Base-by-base conservation (phyloP, 2,797 vertebrate species). In the Girardinus metallicus region DNA sequence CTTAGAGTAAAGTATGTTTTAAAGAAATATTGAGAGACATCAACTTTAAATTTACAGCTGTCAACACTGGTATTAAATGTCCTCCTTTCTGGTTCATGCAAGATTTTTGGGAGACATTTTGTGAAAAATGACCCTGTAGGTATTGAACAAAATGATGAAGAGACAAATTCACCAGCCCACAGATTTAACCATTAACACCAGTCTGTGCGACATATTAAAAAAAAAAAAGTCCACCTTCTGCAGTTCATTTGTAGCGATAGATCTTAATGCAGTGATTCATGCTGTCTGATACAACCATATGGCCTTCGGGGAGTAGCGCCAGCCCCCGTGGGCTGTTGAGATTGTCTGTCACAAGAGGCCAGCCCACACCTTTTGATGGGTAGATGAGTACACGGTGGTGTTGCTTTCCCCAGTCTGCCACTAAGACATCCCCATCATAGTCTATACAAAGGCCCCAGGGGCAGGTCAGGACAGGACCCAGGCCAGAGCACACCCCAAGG, bases 391-490 rank as follows among this genome's bases (percentile, higher is more conserved):
- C 91, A 23, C 91, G 81, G 74, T 96, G 96, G 57, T 90, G 82
- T 83, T 94, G 87, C 76, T 95, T 95, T 23, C 95, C 95, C 97
- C 97, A 97, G 81, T 97, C 97, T 12, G 95, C 93, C 64, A 97
- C 96, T 82, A 97, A 82, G 34, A 97, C 95, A 23, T 96, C 91
- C 21, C 96, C 97, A n/a, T 96, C 93, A 0, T 83, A 84, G 80
- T 97, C 96, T 2, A 97, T 95, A 77, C 96, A 95, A 34, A 97
- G 94, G 1, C 97, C 97, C 97, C 97, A 97, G 1, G 96, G 97
- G 70, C 95, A 96, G 55, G 91, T 92, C 18, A 97, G 94, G 31
- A 96, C 89, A 0, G 96, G 95, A 1, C 96, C 96, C 83, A 96
- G 81, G 49, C 93, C 94, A 7, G 94, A 93, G 79, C 94, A 96